Conservation (phyloP, 2,888 invertebrate genomes). For the Caenorhabditis sp. region DNA sequence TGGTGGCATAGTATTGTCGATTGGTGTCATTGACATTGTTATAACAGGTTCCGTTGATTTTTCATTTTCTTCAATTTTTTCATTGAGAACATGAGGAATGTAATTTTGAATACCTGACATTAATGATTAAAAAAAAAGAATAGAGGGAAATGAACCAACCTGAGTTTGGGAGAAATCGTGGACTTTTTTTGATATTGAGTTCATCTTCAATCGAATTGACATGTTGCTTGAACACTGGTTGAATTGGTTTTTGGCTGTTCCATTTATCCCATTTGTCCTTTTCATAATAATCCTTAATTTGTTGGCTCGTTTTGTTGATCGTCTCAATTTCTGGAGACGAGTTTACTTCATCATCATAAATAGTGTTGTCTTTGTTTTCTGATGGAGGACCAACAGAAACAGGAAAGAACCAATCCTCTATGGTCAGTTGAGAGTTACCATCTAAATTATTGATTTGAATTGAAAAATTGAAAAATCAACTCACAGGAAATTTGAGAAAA, state of each 20-base stretch:
- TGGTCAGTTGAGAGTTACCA: constrained; percentile 25
- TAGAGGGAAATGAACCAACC: constrained; percentile 4
- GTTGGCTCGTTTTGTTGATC: constrained; percentile 26
- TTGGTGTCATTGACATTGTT: constrained; percentile 37
- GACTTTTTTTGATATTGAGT: constrained; percentile 1
- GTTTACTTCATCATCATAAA: constrained; percentile 31
- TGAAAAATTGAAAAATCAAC: neutral
- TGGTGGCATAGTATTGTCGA: constrained; percentile 18
- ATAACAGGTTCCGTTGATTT: constrained; percentile 22
- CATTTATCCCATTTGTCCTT: constrained; percentile 33
- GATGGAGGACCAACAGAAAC: constrained; percentile 26
- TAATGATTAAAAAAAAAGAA: neutral
- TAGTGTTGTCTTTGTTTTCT: constrained; percentile 23
- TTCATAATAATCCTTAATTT: constrained; percentile 37
- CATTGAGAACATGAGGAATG: constrained; percentile 7
- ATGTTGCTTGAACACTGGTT: constrained; percentile 21
- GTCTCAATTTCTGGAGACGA: constrained; percentile 12
- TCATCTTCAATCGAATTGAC: constrained; percentile 1
- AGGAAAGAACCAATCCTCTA: constrained; percentile 37
- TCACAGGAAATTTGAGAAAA: neutral
- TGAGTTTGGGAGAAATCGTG: neutral
- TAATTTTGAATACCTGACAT: constrained; percentile 19
- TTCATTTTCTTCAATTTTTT: neutral
- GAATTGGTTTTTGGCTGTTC: constrained; percentile 24
- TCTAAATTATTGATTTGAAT: neutral